A percentile compares a stretch with the other conserved stretches of the same genome.
phyloP scores from a whole-genome alignment of 2,113 vertebrate species.

The Chlamydotis undulata region DNA sequence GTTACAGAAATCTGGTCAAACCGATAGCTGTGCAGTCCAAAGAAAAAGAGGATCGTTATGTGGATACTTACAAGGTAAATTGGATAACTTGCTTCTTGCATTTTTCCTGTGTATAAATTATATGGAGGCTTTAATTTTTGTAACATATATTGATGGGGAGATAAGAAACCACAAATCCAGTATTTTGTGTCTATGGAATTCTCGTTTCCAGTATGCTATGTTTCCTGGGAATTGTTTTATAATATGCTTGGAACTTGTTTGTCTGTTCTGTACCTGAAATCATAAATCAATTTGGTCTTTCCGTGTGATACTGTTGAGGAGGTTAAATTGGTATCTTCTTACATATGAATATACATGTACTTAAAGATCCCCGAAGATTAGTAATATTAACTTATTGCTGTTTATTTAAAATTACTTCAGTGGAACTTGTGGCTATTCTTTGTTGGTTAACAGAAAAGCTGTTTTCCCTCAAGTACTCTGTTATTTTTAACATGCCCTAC shows the following conservation, averaged over 20 bases:
- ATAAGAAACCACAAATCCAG: neutral
- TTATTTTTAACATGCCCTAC: neutral
- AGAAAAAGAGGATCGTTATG: constrained; percentile 97
- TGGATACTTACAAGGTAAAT: constrained; percentile 93
- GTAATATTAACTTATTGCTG: neutral
- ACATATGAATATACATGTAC: neutral
- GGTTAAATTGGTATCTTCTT: neutral
- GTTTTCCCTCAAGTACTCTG: neutral
- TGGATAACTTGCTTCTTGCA: neutral
- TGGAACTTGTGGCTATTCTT: neutral
- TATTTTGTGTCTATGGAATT: neutral
- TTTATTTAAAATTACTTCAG: neutral
- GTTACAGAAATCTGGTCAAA: constrained; percentile 89
- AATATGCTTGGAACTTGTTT: neutral
- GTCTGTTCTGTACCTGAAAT: neutral
- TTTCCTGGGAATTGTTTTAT: neutral
- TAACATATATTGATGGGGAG: neutral
- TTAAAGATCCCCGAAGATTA: neutral
- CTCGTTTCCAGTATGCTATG: fast-evolving
- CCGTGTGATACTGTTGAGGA: neutral
- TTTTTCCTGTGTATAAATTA: neutral
- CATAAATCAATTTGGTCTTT: neutral
- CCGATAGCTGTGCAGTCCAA: constrained; percentile 98
- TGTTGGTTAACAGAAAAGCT: neutral
- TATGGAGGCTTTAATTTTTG: neutral